Evolutionary conservation across 2,888 invertebrate species (phyloP), one percentile per base, ranked within the genome.

Genomic region (Strigamia crassipes): DNA sequence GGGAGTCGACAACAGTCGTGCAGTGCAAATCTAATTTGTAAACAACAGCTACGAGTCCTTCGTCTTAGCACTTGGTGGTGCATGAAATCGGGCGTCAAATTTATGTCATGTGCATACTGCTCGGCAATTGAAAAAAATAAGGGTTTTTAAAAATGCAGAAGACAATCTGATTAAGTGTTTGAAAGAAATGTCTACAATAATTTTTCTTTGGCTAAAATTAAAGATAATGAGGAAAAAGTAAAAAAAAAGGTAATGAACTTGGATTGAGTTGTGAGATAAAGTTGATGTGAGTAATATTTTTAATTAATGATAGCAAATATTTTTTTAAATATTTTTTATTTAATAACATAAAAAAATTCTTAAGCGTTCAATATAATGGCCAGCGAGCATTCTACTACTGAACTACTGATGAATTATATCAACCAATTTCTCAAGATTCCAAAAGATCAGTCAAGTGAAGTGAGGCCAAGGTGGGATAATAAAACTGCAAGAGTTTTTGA

Each of bases 1-100:
- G 21, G 10, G 23, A 66, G 61, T 66, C 61, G 61, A 66, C 61
- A 66, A 66, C 21, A 66, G 1, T 66, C 61, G 61, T 66, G 61
- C 61, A 66, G 61, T 21, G 61, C 61, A 66, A 66, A 66, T 66
- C 61, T 66, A 66, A 66, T 66, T 66, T 66, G 61, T 66, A 66
- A 66, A 66, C 61, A 66, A 66, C 61, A 66, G 61, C 61, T 66
- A 66, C 61, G 23, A 66, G 61, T 66, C 12, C 61, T 66, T 66
- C 21, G 61, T 66, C 61, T 66, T 66, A 66, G 61, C 61, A 66
- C 61, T 66, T 66, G 61, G 61, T 66, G 21, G 23, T 66, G 61
- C 61, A 21, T 66, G 61, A 66, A 66, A 66, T 66, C 61, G 61
- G 21, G 10, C 61, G 61, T 66, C 61, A 66, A 66, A 66, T 66